phyloP scores from a whole-genome alignment of 2,888 invertebrate genomes.

The Euplexia lucipara region DNA sequence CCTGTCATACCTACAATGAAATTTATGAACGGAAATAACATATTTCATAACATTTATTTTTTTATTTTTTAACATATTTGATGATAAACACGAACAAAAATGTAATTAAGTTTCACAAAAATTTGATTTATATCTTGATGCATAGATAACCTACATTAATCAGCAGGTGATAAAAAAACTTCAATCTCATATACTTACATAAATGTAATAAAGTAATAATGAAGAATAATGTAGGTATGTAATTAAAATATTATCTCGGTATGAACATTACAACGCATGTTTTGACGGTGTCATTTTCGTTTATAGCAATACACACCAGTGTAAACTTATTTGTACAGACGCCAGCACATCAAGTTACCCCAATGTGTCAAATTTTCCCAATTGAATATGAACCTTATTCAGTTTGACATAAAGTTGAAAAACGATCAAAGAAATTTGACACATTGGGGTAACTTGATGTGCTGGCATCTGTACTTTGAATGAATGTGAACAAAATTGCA shows the following conservation, averaged over 20 bases:
- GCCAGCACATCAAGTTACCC: too few relatives aligned
- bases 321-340: too few relatives aligned
- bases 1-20: constrained; percentile 13
- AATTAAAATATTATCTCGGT: neutral
- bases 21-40: neutral
- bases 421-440: too few relatives aligned
- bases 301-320: constrained; percentile 28
- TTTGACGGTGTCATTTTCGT: neutral
- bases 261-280: constrained; percentile 3
- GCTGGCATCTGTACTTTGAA: too few relatives aligned
- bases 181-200: neutral
- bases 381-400: too few relatives aligned
- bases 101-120: neutral
- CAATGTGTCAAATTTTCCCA: too few relatives aligned
- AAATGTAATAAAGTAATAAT: constrained; percentile 7
- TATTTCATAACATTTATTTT: constrained; percentile 5
- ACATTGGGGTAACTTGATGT: too few relatives aligned
- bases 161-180: neutral
- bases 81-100: constrained; percentile 13
- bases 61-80: too few relatives aligned
- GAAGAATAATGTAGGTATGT: constrained; percentile 1
- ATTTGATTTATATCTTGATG: constrained; percentile 23
- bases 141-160: constrained; percentile 10
- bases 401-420: too few relatives aligned
- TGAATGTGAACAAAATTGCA: too few relatives aligned